Conservation (phyloP, 2,797 vertebrate genomes). For the Melanotaenia parkinsoni region DNA sequence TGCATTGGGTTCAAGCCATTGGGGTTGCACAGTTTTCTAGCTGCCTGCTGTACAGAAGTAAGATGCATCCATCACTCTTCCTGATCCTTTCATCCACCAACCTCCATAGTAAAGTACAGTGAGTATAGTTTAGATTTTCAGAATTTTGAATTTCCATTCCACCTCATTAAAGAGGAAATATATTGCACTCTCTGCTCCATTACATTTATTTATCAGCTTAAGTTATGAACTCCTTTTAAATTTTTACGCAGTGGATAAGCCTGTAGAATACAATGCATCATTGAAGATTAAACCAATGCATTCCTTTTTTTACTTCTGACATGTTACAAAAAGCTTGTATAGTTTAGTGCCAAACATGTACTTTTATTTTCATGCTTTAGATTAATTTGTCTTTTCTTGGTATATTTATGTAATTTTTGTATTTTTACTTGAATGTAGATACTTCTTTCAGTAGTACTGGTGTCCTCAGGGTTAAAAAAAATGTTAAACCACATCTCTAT, state of each 20-base stretch:
- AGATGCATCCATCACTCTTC: constrained; percentile 40
- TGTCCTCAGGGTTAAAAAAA: neutral
- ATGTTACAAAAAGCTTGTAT: no score
- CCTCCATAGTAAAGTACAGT: no score
- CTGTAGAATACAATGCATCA: no score
- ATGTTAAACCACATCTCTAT: neutral
- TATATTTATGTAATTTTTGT: neutral
- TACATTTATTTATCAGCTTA: neutral
- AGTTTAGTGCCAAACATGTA: neutral
- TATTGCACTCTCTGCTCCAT: neutral
- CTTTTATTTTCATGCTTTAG: neutral
- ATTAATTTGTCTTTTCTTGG: neutral
- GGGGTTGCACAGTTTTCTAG: constrained; percentile 4
- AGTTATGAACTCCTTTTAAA: no score
- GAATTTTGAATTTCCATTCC: no score
- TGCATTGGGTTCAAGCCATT: constrained; percentile 15
- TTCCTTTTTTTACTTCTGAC: no score
- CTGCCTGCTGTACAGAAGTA: constrained; percentile 8
- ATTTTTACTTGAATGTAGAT: no score
- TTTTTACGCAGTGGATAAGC: neutral
- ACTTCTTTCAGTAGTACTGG: no score
- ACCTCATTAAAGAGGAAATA: neutral
- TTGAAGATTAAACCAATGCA: no score
- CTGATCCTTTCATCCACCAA: constrained; percentile 28
- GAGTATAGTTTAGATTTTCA: no score